A percentile compares a stretch with the other conserved stretches of the same genome.
Conservation (phyloP, 1,140 invertebrate species). For the Monochamus saltuarius region DNA sequence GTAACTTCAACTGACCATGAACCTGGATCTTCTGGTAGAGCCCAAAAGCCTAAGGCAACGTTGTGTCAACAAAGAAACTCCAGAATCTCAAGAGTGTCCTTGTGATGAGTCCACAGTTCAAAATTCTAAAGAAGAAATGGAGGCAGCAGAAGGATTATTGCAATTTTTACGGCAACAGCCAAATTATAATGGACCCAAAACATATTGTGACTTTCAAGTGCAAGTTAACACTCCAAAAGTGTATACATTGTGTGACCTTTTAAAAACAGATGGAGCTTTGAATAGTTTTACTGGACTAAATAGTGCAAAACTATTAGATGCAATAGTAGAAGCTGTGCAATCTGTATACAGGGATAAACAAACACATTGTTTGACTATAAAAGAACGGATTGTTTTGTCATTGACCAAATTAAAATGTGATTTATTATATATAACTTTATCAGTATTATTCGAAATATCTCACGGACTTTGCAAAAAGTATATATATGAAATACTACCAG, state of each 20-base stretch:
- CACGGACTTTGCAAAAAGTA: too few relatives aligned
- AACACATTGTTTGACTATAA: too few relatives aligned
- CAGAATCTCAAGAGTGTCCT: too few relatives aligned
- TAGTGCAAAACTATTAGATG: slow-evolving; percentile 6
- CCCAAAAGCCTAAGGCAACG: not conserved
- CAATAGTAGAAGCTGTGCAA: slow-evolving; percentile 12
- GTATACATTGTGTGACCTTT: slow-evolving; percentile 9
- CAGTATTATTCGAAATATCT: too few relatives aligned
- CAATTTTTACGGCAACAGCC: not conserved
- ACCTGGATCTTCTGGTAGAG: slow-evolving; percentile 7
- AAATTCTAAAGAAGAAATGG: too few relatives aligned
- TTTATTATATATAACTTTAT: slow-evolving; percentile 7
- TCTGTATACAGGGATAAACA: too few relatives aligned
- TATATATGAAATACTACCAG: too few relatives aligned
- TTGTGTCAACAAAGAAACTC: not conserved
- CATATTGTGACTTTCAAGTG: slow-evolving; percentile 1
- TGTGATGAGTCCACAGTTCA: too few relatives aligned
- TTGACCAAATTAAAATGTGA: slow-evolving; percentile 13
- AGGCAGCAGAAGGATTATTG: slow-evolving; percentile 9
- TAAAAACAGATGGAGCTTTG: slow-evolving; percentile 4
- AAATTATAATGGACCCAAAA: slow-evolving; percentile 7
- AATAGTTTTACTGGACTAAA: slow-evolving; percentile 12
- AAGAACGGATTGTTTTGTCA: too few relatives aligned
- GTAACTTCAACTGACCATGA: not conserved
- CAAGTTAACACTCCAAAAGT: slow-evolving; percentile 11